Base-by-base conservation (phyloP, 2,888 invertebrate species). In the Trachelus iudaicus region DNA sequence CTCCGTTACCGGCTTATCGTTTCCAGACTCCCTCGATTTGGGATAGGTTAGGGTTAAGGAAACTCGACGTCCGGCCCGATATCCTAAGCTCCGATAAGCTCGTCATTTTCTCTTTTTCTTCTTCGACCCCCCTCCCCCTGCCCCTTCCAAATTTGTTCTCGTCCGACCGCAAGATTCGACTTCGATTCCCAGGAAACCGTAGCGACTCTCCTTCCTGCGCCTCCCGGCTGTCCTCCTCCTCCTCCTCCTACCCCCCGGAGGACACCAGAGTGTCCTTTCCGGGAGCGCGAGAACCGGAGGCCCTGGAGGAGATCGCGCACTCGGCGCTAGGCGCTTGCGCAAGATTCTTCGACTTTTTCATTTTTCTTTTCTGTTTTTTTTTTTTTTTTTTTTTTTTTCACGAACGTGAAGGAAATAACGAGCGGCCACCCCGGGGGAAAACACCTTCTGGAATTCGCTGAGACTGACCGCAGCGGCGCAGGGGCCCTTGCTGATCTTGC, bases 381-480 rank as follows among this genome's bases (percentile, higher is more conserved):
- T 87, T 86, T 81, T 80, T 83, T 84, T 83, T 81, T 80, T 83
- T 84, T 83, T 87, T 87, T 1, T 87, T 87, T 86, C 87, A 78
- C 86, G 84, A 86, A 88, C 85, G 86, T 83, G 83, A 81, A 80
- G 84, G 84, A 83, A 88, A 86, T 86, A 85, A 86, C 84, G 83
- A 83, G 87, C 73, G 75, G 73, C 40, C 82, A 81, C 81, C 40
- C 40, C 15, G 40, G 40, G 40, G 40, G 15, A 40, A 15, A 4
- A 40, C 40, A 15, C 40, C 40, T 40, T 40, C 40, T 40, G 82
- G 77, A 79, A 77, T 78, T 56, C 34, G 68, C 40, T 4, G 6
- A 13, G 40, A 40, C 13, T 40, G 15, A 15, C 15, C 15, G 15
- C 1, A 0, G 15, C 15, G 40, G 15, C 4, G 35, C 35, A 3